Evolutionary conservation across 64 coral and sea anemone genomes (phyloP), one percentile per base, ranked within the genome.

Genomic region (Cladopsammia gracilis): DNA sequence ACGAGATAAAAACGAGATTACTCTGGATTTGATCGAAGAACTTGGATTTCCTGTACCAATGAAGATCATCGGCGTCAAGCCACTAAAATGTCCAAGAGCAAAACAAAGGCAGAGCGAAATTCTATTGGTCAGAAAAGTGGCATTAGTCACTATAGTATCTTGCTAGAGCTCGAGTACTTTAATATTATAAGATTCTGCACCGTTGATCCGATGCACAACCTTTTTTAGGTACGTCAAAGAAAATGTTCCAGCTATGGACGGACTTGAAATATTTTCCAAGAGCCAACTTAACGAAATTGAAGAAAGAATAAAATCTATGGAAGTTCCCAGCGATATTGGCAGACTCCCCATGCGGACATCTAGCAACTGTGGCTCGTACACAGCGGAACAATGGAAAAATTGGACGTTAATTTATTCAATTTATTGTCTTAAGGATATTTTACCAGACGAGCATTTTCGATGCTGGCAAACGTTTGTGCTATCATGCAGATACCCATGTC

Each of bases 401-500:
- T n/a, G n/a, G n/a, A n/a, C n/a, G n/a, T n/a, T n/a, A 43, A 47
- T 87, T 53, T 88, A 88, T 13, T 88, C 68, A 16, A 22, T 88
- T 11, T 88, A 20, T 25, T 71, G 45, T 10, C 51, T 88, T 4
- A 53, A 88, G 18, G 85, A 25, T 58, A 57, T 88, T 0, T 57
- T 88, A 24, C 64, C 70, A 25, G 69, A 88, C 4, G 51, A 19
- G 2, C 86, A 89, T 62, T 89, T 75, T 13, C 54, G 62, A 34
- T 87, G 68, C n/a, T n/a, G n/a, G n/a, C n/a, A n/a, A n/a, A n/a
- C n/a, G n/a, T n/a, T n/a, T n/a, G n/a, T n/a, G n/a, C n/a, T n/a
- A n/a, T n/a, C n/a, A n/a, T n/a, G n/a, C n/a, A n/a, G n/a, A n/a
- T n/a, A n/a, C n/a, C n/a, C n/a, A n/a, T n/a, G n/a, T n/a, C n/a